Evolutionary conservation across 2,113 vertebrate species (phyloP).

Genomic region (Atherinomorus stipes): DNA sequence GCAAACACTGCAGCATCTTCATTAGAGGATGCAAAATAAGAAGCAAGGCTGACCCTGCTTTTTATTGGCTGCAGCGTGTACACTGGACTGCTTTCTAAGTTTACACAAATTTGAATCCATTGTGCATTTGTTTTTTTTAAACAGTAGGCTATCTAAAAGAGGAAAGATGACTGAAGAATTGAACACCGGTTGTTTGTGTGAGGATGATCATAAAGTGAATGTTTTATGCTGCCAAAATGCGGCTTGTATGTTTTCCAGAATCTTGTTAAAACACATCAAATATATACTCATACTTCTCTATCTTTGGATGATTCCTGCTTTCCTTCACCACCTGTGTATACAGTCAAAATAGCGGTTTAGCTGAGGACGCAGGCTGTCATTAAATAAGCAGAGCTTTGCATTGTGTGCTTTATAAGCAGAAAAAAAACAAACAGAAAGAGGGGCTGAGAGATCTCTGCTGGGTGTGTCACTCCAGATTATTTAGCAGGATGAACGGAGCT

Average conservation of each 20-base stretch:
- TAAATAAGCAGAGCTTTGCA: slow-evolving; percentile 23
- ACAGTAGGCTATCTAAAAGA: no score
- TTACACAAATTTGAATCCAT: no score
- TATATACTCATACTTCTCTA: not conserved
- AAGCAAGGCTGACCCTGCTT: no score
- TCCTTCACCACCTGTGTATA: not conserved
- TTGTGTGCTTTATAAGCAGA: slow-evolving; percentile 23
- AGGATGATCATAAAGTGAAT: not conserved
- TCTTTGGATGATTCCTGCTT: slow-evolving; percentile 1
- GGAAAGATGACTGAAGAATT: no score
- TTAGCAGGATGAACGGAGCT: slow-evolving; percentile 42
- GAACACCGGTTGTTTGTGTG: not conserved
- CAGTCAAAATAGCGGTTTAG: slow-evolving; percentile 36
- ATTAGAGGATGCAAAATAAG: not conserved
- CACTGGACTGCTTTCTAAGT: no score
- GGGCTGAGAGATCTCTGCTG: slow-evolving; percentile 32
- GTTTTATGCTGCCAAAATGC: not conserved
- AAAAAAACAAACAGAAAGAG: slow-evolving; percentile 26
- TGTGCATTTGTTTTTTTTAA: no score
- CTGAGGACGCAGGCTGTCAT: slow-evolving; percentile 35
- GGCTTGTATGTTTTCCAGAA: no score
- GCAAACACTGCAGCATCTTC: not conserved
- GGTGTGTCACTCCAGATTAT: slow-evolving; percentile 62
- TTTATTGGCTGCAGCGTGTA: no score
- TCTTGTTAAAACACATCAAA: not conserved